These are phyloP conservation scores for Ciconia stormi DNA, from an alignment of 2,113 vertebrate genomes.

Conservation along the genomic window DNA sequence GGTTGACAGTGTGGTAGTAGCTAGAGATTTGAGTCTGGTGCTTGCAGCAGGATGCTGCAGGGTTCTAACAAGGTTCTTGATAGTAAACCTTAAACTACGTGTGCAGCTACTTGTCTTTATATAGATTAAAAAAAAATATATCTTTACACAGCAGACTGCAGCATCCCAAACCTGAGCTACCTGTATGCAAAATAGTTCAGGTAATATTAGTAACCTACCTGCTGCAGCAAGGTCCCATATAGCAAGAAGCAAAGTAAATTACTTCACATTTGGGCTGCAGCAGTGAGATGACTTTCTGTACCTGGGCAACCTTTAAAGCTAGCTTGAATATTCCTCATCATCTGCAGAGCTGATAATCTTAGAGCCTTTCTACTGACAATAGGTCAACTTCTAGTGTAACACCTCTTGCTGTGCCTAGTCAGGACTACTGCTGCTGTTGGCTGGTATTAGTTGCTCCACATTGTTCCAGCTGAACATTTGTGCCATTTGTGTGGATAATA, in stretches of 20 bases:
- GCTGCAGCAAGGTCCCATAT: not conserved
- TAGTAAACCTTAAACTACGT: not conserved
- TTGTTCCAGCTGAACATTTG: not conserved
- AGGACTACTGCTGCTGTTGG: not conserved
- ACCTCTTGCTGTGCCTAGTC: not conserved
- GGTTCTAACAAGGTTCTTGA: not conserved
- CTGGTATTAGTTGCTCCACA: not conserved
- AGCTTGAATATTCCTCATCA: not conserved
- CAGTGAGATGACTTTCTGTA: not conserved
- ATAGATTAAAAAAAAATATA: not conserved
- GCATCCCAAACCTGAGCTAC: not conserved
- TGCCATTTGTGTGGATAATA: not conserved
- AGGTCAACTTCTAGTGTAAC: not conserved
- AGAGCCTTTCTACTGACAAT: not conserved
- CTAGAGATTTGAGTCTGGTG: not conserved
- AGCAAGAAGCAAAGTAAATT: not conserved
- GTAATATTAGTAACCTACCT: not conserved
- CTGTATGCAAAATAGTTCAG: not conserved
- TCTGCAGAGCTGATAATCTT: not conserved
- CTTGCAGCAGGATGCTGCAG: not conserved
- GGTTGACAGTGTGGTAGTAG: not conserved
- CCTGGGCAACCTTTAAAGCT: not conserved
- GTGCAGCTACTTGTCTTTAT: not conserved
- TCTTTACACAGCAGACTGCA: not conserved
- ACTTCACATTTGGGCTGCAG: not conserved